Evolutionary conservation across 2,113 vertebrate genomes (phyloP).

Genomic region (Phaetusa simplex): DNA sequence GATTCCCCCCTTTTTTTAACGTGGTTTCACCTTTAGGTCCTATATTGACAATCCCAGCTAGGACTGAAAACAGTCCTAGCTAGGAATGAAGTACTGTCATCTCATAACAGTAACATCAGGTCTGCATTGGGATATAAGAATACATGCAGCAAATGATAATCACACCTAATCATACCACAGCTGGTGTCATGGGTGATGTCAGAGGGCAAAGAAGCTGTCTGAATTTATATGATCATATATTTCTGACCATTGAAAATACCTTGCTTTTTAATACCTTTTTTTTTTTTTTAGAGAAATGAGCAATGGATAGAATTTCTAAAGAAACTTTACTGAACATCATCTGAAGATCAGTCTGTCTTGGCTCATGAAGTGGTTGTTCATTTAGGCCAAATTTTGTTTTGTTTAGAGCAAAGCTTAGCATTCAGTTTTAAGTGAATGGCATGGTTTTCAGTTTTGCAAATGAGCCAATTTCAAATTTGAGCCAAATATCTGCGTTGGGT

Average conservation of each 20-base stretch:
- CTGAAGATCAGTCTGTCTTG: background rate
- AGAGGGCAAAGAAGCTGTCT: background rate
- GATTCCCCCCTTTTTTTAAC: background rate
- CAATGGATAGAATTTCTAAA: background rate
- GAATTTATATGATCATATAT: background rate
- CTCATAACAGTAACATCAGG: background rate
- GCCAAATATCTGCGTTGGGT: background rate
- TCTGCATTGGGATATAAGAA: background rate
- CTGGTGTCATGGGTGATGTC: background rate
- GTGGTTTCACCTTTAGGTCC: background rate
- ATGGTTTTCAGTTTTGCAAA: background rate
- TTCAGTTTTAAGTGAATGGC: background rate
- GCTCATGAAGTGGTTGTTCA: background rate
- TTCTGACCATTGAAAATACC: background rate
- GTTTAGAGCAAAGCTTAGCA: background rate
- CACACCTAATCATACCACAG: background rate
- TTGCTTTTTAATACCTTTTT: background rate
- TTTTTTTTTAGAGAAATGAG: background rate
- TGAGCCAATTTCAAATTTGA: background rate
- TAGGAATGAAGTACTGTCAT: background rate
- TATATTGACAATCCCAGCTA: background rate
- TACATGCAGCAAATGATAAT: background rate
- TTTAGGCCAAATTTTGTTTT: background rate
- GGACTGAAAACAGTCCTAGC: background rate
- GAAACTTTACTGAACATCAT: background rate